These are phyloP conservation scores for Condylostylus longicornis DNA, from an alignment of 1,140 invertebrate genomes.

Conservation along the genomic window DNA sequence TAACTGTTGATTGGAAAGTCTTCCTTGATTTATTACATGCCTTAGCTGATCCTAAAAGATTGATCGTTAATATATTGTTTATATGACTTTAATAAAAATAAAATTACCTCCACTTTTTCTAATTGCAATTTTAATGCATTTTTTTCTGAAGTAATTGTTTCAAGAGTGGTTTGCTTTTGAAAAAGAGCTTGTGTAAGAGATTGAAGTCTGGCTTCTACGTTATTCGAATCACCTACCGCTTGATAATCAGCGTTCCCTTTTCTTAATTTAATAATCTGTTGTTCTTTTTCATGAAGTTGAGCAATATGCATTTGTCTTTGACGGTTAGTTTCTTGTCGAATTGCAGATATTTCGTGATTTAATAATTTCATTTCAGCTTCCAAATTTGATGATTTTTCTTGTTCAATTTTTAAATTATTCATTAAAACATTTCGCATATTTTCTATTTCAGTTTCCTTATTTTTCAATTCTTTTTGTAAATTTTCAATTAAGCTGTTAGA, in stretches of 20 bases:
- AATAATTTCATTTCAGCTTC: slow-evolving; percentile 23
- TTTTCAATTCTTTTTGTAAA: slow-evolving; percentile 6
- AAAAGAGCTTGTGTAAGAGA: slow-evolving; percentile 64
- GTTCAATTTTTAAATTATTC: slow-evolving; percentile 16
- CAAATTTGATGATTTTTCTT: slow-evolving; percentile 12
- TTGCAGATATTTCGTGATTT: slow-evolving; percentile 22
- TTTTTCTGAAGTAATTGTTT: slow-evolving; percentile 59
- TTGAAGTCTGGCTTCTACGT: slow-evolving; percentile 52
- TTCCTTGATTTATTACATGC: slow-evolving; percentile 14
- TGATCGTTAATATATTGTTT: not conserved
- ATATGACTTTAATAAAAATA: slow-evolving; percentile 5
- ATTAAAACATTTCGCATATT: slow-evolving; percentile 3
- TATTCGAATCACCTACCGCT: slow-evolving; percentile 23
- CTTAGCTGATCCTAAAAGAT: slow-evolving; percentile 17
- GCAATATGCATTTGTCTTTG: slow-evolving; percentile 24
- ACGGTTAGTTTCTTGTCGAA: slow-evolving; percentile 27
- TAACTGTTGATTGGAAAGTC: no score
- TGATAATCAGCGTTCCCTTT: not conserved
- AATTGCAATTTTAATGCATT: slow-evolving; percentile 63
- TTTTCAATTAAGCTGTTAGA: slow-evolving; percentile 16
- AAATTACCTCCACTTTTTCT: slow-evolving; percentile 56
- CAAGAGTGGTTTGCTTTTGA: slow-evolving; percentile 61
- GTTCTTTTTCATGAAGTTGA: slow-evolving; percentile 25
- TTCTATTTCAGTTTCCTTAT: not conserved
- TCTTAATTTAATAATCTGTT: slow-evolving; percentile 15